Evolutionary conservation across 2,888 invertebrate genomes (phyloP).

Genomic region (Iselma pallidipennis): DNA sequence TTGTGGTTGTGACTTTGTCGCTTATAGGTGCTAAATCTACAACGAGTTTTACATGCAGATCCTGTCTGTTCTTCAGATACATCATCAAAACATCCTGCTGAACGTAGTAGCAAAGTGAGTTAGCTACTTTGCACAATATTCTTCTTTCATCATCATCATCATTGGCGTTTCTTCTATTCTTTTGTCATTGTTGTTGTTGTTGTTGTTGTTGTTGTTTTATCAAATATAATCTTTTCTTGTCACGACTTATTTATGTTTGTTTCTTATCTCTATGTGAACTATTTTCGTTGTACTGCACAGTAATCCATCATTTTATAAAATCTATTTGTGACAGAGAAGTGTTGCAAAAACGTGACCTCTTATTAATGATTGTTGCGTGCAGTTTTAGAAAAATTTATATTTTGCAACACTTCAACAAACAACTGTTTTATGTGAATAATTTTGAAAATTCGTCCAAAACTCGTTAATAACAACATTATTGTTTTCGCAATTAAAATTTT

Average conservation of each 20-base stretch:
- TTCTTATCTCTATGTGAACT: not conserved
- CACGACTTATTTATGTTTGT: not conserved
- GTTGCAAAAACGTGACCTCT: not conserved
- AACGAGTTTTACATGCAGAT: constrained; percentile 79
- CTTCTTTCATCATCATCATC: constrained; percentile 10
- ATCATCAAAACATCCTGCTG: constrained; percentile 59
- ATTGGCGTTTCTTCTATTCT: constrained; percentile 8
- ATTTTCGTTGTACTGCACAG: not conserved
- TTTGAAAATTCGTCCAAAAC: too few species aligned
- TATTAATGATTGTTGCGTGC: not conserved
- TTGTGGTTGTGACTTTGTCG: constrained; percentile 50
- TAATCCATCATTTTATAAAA: not conserved
- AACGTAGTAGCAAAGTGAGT: constrained; percentile 57
- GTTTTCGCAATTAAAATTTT: too few species aligned
- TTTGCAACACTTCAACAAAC: too few species aligned
- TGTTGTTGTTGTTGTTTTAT: too few species aligned
- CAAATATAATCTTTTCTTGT: too few species aligned
- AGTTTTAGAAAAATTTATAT: too few species aligned
- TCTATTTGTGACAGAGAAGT: not conserved
- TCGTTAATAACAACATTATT: too few species aligned
- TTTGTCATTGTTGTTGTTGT: not conserved
- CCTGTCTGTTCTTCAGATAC: constrained; percentile 65
- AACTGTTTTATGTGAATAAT: too few species aligned
- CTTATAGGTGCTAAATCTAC: constrained; percentile 78
- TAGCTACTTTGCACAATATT: constrained; percentile 27